Base-by-base conservation (phyloP, 2,797 vertebrate genomes). In the Glossophaga mutica region DNA sequence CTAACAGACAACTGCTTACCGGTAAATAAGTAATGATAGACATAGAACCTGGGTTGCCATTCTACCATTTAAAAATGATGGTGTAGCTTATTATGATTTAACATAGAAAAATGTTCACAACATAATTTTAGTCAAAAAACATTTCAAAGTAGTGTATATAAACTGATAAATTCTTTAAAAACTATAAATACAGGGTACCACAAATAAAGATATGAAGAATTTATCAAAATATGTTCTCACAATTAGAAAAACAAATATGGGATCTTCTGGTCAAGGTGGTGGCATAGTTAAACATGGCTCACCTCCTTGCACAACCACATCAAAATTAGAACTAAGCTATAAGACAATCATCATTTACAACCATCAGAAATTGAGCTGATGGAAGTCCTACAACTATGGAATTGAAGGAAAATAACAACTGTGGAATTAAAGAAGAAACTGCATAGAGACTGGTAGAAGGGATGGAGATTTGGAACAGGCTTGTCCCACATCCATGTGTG, bases 131-230 rank as follows among this genome's bases (percentile, higher is more conserved):
- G 32, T 57, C 5, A 88, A 87, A 48, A 44, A 74, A 50, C 10
- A 44, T 37, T 59, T 39, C 1, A 50, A 24, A 79, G 14, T 4
- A 79, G 10, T 24, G 18, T 87, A 18, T 42, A 32, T 59, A 77
- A 92, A 88, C 52, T 26, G 10, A 79, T 73, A 34, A 39, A 34
- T 52, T 9, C 5, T 73, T 37, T 62, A 22, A 50, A 22, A 70
- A 44, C 8, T 4, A 24, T 24, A 67, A 87, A 74, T 79, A 70
- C n/a, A 81, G 44, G 83, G 34, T 37, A 42, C n/a, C 44, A 1
- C 44, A 50, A 90, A 29, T 46, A 84, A 84, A 71, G 37, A 65
- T 32, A 42, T 34, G 26, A 92, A 90, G 59, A 91, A 82, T 37
- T 55, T 93, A 42, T 76, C n/a, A 73, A 8, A 0, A 4, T 24